Evolutionary conservation across 2,113 vertebrate genomes (phyloP).

Genomic region (Trematocara zebra): DNA sequence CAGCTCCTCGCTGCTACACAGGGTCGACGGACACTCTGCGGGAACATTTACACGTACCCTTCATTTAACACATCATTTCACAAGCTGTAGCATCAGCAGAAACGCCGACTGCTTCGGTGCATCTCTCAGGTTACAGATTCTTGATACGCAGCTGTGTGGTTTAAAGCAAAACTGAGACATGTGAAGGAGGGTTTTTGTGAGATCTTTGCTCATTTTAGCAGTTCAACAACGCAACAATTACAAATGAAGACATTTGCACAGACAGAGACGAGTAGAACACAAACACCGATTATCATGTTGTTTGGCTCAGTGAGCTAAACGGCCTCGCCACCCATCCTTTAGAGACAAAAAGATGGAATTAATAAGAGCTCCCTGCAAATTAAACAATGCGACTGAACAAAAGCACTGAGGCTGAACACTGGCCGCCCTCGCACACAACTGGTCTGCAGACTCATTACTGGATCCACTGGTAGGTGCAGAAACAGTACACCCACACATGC

Average conservation of each 20-base stretch:
- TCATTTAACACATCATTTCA: background rate
- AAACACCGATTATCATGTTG: background rate
- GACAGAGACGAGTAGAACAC: background rate
- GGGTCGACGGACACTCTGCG: slow-evolving; percentile 85
- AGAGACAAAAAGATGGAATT: slow-evolving; percentile 31
- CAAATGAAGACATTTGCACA: background rate
- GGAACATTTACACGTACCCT: background rate
- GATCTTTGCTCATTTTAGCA: background rate
- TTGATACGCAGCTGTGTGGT: background rate
- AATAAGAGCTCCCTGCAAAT: slow-evolving; percentile 10
- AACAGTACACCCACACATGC: slow-evolving; percentile 19
- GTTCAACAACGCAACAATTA: background rate
- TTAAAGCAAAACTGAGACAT: background rate
- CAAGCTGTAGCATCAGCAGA: background rate
- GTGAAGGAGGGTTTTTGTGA: background rate
- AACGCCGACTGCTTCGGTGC: background rate
- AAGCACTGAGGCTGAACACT: background rate
- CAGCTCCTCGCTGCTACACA: slow-evolving; percentile 81
- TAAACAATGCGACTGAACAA: background rate
- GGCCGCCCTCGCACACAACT: background rate
- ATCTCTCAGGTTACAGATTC: background rate
- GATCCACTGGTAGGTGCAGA: slow-evolving; percentile 1
- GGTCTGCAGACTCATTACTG: slow-evolving; percentile 1
- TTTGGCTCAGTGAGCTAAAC: background rate
- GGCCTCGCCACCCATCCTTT: slow-evolving; percentile 1